Evolutionary conservation across 2,888 invertebrate genomes (phyloP).

Genomic region (Philereme transversata): DNA sequence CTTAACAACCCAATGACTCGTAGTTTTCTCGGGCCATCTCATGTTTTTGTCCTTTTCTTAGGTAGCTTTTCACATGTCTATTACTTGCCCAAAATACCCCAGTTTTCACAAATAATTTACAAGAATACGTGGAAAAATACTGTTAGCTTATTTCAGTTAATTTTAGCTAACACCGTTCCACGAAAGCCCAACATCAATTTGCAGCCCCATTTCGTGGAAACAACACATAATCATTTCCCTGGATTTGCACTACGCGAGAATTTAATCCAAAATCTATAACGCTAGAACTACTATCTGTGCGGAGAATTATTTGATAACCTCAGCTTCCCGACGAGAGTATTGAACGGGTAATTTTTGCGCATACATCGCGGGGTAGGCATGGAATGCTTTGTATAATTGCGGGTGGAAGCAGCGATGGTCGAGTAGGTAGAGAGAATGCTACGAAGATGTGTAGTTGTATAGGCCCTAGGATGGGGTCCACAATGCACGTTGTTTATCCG

Average conservation of each 20-base stretch:
- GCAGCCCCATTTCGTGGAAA: slow-evolving; percentile 26
- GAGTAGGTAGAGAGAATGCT: slow-evolving; percentile 34
- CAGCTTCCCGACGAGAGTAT: slow-evolving; percentile 48
- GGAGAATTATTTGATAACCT: slow-evolving; percentile 68
- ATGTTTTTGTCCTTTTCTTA: slow-evolving; percentile 31
- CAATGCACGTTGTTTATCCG: slow-evolving; percentile 84
- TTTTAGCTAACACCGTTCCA: slow-evolving; percentile 17
- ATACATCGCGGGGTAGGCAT: slow-evolving; percentile 42
- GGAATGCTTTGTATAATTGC: background rate
- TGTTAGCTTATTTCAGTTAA: slow-evolving; percentile 6
- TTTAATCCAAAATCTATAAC: slow-evolving; percentile 78
- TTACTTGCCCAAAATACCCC: slow-evolving; percentile 17
- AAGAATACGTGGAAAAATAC: slow-evolving; percentile 1
- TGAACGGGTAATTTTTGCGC: slow-evolving; percentile 25
- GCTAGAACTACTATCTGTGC: slow-evolving; percentile 68
- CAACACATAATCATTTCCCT: slow-evolving; percentile 48
- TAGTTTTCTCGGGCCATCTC: slow-evolving; percentile 35
- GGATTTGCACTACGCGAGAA: slow-evolving; percentile 59
- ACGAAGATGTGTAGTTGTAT: slow-evolving; percentile 56
- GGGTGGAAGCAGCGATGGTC: slow-evolving; percentile 41
- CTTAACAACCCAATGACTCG: slow-evolving; percentile 36
- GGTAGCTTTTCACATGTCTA: slow-evolving; percentile 18
- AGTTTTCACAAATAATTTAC: slow-evolving; percentile 1
- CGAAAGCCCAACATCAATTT: slow-evolving; percentile 27
- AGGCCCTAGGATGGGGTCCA: slow-evolving; percentile 77